phyloP scores from a whole-genome alignment of 2,797 vertebrate species.

The Glyptemys insculpta region DNA sequence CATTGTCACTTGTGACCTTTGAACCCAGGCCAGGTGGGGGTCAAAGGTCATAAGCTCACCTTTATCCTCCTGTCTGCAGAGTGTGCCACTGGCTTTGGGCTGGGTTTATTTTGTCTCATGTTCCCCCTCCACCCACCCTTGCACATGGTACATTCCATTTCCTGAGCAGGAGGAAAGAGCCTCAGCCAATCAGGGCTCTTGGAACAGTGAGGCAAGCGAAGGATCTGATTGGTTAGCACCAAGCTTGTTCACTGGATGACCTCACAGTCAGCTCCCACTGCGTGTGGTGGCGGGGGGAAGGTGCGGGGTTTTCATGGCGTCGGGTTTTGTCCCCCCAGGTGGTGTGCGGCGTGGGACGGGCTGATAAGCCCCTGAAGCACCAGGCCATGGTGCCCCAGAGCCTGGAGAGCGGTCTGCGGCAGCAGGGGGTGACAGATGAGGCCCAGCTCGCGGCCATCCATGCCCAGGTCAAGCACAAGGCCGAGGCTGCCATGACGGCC shows the following conservation, averaged over 20 bases:
- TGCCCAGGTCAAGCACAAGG: conserved; percentile 65
- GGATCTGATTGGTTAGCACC: background rate
- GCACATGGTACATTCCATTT: background rate
- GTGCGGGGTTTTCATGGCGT: background rate
- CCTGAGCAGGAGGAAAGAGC: background rate
- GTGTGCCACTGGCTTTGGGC: background rate
- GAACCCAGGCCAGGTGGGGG: background rate
- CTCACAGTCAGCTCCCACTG: background rate
- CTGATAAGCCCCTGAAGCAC: conserved; percentile 76
- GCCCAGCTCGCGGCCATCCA: conserved; percentile 66
- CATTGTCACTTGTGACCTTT: background rate
- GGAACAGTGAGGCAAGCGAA: background rate
- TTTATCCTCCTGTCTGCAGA: background rate
- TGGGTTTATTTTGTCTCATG: background rate
- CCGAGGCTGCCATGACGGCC: conserved; percentile 74
- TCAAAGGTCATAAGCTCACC: background rate
- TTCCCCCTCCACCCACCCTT: background rate
- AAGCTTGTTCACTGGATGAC: background rate
- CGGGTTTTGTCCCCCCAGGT: conserved; percentile 66
- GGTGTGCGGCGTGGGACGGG: conserved; percentile 78
- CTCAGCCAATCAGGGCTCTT: background rate
- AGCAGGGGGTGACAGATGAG: conserved; percentile 76
- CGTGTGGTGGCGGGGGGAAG: background rate
- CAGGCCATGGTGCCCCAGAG: conserved; percentile 75
- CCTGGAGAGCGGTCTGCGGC: conserved; percentile 78